These are phyloP conservation scores for Scrobipalpa atriplicella DNA, from an alignment of 2,888 invertebrate species.

Conservation along the genomic window DNA sequence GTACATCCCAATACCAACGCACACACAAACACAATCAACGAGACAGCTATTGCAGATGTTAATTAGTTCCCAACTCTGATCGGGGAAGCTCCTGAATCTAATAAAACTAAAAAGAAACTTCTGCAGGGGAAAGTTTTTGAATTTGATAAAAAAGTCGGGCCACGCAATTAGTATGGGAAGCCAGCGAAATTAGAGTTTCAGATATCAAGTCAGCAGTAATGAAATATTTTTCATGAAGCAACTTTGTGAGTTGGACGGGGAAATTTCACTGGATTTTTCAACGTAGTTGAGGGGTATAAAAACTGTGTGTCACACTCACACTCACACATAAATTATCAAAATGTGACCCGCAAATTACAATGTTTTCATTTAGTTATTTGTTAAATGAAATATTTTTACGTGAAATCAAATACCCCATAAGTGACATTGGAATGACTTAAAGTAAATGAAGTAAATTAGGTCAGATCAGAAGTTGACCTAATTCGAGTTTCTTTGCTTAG, in stretches of 20 bases:
- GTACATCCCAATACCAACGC: neutral
- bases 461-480: too few relatives aligned
- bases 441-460: too few relatives aligned
- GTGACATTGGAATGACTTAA: too few relatives aligned
- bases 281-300: neutral
- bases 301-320: neutral
- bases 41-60: constrained; percentile 3
- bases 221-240: neutral
- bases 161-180: constrained; percentile 21
- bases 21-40: neutral
- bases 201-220: neutral
- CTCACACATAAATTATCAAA: neutral
- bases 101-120: constrained; percentile 20
- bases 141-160: constrained; percentile 16
- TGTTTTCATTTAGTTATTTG: too few relatives aligned
- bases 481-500: too few relatives aligned
- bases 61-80: constrained; percentile 20
- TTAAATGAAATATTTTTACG: too few relatives aligned
- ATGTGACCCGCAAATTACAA: neutral
- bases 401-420: too few relatives aligned
- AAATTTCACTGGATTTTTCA: neutral
- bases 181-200: neutral
- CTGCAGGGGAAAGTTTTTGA: neutral
- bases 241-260: neutral
- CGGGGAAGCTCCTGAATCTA: constrained; percentile 14